Evolutionary conservation across 2,113 vertebrate species (phyloP).

Genomic region (Clarias macrocephalus): DNA sequence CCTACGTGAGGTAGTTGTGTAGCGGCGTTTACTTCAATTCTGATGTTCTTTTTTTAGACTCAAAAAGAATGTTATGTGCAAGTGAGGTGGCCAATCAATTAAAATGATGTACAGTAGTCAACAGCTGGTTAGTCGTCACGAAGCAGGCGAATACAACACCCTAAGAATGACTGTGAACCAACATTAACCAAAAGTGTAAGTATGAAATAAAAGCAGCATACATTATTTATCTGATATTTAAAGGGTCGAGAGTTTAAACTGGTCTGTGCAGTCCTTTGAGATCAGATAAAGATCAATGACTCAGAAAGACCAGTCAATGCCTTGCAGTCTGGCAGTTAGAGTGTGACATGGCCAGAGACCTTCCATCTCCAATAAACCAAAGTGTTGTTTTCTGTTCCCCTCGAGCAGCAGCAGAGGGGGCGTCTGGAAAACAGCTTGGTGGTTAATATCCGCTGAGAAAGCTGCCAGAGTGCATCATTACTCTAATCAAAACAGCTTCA

Average conservation of each 20-base stretch:
- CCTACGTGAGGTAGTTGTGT: background rate
- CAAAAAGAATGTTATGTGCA: background rate
- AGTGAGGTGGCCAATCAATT: background rate
- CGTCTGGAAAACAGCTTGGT: conserved; percentile 34
- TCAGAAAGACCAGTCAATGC: background rate
- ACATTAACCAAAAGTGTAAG: background rate
- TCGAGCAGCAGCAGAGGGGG: conserved; percentile 7
- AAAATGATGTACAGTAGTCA: background rate
- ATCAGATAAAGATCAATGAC: background rate
- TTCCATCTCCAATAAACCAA: conserved; percentile 26
- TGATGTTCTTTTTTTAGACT: background rate
- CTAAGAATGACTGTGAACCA: background rate
- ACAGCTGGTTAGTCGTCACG: background rate
- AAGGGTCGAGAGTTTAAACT: background rate
- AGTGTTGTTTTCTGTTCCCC: conserved; percentile 31
- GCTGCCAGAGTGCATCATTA: conserved; percentile 32
- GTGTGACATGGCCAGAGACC: conserved; percentile 3
- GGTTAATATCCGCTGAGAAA: conserved; percentile 45
- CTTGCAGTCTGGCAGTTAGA: conserved; percentile 3
- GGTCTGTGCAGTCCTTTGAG: background rate
- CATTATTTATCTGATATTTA: background rate
- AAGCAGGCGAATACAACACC: background rate
- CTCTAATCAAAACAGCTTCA: conserved; percentile 38
- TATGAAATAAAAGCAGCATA: background rate
- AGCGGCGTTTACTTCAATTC: background rate